These are phyloP conservation scores for Euwallacea similis DNA, from an alignment of 1,140 invertebrate species.

Conservation along the genomic window DNA sequence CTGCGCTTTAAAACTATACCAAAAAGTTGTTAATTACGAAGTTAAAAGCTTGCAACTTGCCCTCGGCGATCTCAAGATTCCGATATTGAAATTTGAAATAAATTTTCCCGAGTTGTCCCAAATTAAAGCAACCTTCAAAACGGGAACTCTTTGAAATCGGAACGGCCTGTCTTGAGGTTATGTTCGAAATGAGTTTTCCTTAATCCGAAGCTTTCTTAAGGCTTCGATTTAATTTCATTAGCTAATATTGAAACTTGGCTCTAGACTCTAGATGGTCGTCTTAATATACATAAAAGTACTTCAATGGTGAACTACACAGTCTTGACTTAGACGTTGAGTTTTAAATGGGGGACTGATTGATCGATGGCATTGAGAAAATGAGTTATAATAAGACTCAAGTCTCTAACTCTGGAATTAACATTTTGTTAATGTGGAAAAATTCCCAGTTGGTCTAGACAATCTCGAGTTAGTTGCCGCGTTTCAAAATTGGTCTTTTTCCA, in stretches of 20 bases:
- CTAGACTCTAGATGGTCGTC: conserved; percentile 1
- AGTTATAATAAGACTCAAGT: too few species aligned
- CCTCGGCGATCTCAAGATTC: conserved; percentile 7
- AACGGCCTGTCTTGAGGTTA: conserved; percentile 15
- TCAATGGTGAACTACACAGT: too few species aligned
- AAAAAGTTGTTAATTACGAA: conserved; percentile 32
- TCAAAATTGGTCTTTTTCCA: too few species aligned
- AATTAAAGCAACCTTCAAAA: conserved; percentile 8
- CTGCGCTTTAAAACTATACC: conserved; percentile 18
- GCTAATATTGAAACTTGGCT: conserved; percentile 18
- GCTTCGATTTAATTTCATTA: conserved; percentile 14
- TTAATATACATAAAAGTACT: not conserved
- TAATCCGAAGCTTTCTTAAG: conserved; percentile 4
- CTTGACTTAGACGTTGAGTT: too few species aligned
- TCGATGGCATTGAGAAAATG: too few species aligned
- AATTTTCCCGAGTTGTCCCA: conserved; percentile 19
- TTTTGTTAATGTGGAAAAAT: too few species aligned
- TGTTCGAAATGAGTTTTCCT: conserved; percentile 7
- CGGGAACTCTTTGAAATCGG: conserved; percentile 7
- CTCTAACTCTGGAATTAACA: too few species aligned
- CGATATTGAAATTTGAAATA: conserved; percentile 29
- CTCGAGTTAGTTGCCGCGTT: too few species aligned
- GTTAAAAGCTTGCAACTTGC: conserved; percentile 20
- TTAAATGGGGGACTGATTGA: too few species aligned
- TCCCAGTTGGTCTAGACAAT: too few species aligned